These are phyloP conservation scores for Sceloporus tristichus DNA, from an alignment of 2,113 vertebrate species.

Conservation along the genomic window DNA sequence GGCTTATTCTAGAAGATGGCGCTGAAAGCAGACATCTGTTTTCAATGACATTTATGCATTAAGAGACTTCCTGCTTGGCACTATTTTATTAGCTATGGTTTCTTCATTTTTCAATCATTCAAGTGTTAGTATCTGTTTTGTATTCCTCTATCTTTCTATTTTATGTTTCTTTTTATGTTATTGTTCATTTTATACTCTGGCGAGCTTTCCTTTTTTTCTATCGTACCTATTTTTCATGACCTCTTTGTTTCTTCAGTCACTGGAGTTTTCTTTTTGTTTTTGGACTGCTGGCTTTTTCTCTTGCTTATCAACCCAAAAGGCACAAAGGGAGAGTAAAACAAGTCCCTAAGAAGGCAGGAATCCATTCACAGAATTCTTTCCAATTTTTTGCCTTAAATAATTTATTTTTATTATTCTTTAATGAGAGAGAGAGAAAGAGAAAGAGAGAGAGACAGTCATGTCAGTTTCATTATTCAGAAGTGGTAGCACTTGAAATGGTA, in stretches of 20 bases:
- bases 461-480: conserved; percentile 44
- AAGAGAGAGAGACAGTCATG: conserved; percentile 1
- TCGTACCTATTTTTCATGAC: conserved; percentile 65
- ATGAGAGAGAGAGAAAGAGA: neutral
- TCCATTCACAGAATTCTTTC: conserved; percentile 45
- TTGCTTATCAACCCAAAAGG: conserved; percentile 46
- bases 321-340: conserved; percentile 45
- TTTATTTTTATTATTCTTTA: conserved; percentile 51
- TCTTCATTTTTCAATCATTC: conserved; percentile 42
- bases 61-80: conserved; percentile 27
- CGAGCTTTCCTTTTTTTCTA: conserved; percentile 67
- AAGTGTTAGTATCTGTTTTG: conserved; percentile 61
- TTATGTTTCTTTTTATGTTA: conserved; percentile 48
- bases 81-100: conserved; percentile 56
- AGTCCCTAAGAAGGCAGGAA: conserved; percentile 42
- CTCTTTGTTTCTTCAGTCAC: conserved; percentile 69
- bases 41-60: too few species aligned
- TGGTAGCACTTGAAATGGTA: conserved; percentile 14
- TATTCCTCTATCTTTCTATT: conserved; percentile 56
- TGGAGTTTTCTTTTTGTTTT: conserved; percentile 47
- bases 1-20: neutral
- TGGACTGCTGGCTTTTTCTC: conserved; percentile 37
- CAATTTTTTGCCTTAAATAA: conserved; percentile 35
- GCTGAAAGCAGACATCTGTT: neutral
- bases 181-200: conserved; percentile 47